A percentile compares a stretch with the other conserved stretches of the same genome.
Conservation (phyloP, 2,888 invertebrate species). For the Pomacea canaliculata region DNA sequence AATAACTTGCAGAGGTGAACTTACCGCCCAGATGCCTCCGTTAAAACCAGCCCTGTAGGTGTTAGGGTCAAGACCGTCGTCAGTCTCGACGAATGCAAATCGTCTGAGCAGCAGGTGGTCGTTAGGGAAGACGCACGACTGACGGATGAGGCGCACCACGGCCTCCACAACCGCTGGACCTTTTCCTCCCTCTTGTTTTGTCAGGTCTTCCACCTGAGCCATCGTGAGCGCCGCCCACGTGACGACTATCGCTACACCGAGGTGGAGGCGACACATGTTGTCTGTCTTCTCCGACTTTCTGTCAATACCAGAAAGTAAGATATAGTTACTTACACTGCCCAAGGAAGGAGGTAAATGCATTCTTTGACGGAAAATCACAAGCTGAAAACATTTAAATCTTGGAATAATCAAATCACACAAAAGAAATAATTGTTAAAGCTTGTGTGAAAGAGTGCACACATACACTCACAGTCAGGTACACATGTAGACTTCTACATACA, state of each 20-base stretch:
- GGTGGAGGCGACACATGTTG: not conserved
- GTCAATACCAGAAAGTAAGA: too few species aligned
- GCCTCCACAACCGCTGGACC: conserved; percentile 12
- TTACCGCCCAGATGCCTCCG: conserved; percentile 21
- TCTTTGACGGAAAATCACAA: too few species aligned
- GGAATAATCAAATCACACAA: too few species aligned
- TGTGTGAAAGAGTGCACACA: too few species aligned
- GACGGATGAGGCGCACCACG: conserved; percentile 15
- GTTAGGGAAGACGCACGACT: conserved; percentile 20
- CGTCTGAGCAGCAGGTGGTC: conserved; percentile 15
- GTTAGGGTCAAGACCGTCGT: conserved; percentile 6
- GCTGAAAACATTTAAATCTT: too few species aligned
- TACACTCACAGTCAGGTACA: too few species aligned
- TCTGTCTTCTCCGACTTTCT: not conserved
- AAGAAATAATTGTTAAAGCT: too few species aligned
- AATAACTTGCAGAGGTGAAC: too few species aligned
- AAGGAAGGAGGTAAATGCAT: too few species aligned
- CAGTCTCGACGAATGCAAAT: conserved; percentile 11
- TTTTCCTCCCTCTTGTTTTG: not conserved
- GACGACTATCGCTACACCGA: not conserved
- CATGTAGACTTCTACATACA: too few species aligned
- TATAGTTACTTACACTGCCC: too few species aligned
- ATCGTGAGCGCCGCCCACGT: not conserved
- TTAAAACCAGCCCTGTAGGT: conserved; percentile 19
- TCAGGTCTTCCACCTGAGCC: conserved; percentile 12